These are phyloP conservation scores for Limonius californicus DNA, from an alignment of 1,140 invertebrate species.

Conservation along the genomic window DNA sequence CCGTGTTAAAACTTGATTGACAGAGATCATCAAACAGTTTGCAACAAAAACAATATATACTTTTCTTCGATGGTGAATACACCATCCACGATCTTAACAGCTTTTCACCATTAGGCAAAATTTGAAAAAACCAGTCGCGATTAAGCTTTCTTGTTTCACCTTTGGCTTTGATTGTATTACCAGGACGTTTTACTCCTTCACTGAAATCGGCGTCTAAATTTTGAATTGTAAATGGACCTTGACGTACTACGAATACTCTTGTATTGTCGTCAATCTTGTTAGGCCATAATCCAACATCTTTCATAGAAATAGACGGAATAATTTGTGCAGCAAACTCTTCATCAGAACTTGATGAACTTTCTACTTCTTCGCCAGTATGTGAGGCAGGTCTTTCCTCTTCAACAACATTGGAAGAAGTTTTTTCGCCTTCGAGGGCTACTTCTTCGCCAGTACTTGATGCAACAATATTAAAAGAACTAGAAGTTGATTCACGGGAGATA, in stretches of 20 bases:
- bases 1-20: constrained; percentile 6
- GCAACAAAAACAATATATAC: constrained; percentile 14
- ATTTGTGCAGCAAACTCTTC: constrained; percentile 17
- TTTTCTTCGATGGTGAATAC: constrained; percentile 1
- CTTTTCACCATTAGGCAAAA: constrained; percentile 11
- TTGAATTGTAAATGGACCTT: constrained; percentile 24
- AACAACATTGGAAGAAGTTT: constrained; percentile 13
- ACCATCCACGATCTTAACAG: constrained; percentile 14
- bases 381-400: constrained; percentile 20
- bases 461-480: constrained; percentile 19
- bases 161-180: constrained; percentile 19
- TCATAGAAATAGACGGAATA: constrained; percentile 18
- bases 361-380: constrained; percentile 19
- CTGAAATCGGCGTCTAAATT: constrained; percentile 25
- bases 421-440: constrained; percentile 19
- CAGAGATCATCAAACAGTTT: neutral
- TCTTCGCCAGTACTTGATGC: constrained; percentile 19
- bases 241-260: constrained; percentile 18
- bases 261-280: constrained; percentile 25
- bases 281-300: constrained; percentile 20
- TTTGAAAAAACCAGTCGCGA: constrained; percentile 2
- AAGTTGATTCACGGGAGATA: constrained; percentile 20
- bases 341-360: constrained; percentile 21
- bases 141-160: neutral
- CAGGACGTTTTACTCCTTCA: constrained; percentile 20